These are phyloP conservation scores for Muricea muricata DNA, from an alignment of 92 coral and sea anemone species.

Conservation along the genomic window DNA sequence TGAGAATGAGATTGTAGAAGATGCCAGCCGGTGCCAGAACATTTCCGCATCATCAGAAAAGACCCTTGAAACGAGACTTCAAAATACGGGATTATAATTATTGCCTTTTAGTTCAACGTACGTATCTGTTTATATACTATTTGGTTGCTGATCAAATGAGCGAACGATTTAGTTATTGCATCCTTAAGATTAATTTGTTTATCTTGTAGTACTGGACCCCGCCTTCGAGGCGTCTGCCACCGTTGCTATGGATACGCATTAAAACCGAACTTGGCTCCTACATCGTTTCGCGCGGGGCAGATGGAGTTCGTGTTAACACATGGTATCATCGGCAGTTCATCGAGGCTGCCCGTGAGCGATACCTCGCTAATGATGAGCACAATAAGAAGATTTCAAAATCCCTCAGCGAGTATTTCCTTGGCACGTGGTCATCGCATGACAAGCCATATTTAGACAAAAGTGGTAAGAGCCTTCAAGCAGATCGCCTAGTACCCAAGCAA, in stretches of 20 bases:
- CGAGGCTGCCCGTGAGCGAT: conserved; percentile 79
- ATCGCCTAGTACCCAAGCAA: conserved; percentile 79
- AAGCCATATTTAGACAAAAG: conserved; percentile 67
- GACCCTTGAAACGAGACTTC: too few relatives aligned
- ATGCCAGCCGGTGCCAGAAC: too few relatives aligned
- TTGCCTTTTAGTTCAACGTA: too few relatives aligned
- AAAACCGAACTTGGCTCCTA: conserved; percentile 76
- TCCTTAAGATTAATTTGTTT: too few relatives aligned
- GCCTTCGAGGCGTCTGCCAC: conserved; percentile 79
- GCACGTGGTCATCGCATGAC: neutral
- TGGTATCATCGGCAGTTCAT: conserved; percentile 86
- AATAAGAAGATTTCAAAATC: conserved; percentile 44
- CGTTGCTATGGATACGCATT: conserved; percentile 74
- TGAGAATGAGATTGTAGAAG: too few relatives aligned
- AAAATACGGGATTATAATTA: too few relatives aligned
- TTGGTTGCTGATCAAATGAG: too few relatives aligned
- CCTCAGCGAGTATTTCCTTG: conserved; percentile 66
- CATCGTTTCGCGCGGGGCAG: conserved; percentile 68
- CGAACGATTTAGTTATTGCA: too few relatives aligned
- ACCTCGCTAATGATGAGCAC: conserved; percentile 62
- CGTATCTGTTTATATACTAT: too few relatives aligned
- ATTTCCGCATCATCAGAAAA: too few relatives aligned
- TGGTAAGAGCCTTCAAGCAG: conserved; percentile 55
- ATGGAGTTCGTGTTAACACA: conserved; percentile 77
- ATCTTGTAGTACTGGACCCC: conserved; percentile 69